These are phyloP conservation scores for Oryzias celebensis DNA, from an alignment of 2,113 vertebrate species.

Conservation along the genomic window DNA sequence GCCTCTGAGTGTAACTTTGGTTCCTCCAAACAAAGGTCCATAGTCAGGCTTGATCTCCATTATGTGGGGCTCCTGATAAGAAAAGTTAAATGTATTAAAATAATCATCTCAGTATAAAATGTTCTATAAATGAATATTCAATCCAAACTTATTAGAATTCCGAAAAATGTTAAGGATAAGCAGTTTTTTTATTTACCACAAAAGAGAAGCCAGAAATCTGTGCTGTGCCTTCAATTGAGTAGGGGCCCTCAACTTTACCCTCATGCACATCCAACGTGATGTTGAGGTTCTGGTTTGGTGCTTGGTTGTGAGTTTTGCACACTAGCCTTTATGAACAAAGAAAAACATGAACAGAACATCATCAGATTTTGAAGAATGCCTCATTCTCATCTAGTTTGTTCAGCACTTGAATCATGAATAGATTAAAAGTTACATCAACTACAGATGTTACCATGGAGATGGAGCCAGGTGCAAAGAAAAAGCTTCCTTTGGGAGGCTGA, in stretches of 20 bases:
- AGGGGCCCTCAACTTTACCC: conserved; percentile 46
- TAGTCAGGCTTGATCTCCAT: conserved; percentile 76
- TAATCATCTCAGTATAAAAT: background rate
- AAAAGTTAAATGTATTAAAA: background rate
- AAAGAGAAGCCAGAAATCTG: conserved; percentile 78
- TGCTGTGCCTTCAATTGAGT: conserved; percentile 77
- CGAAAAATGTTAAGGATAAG: background rate
- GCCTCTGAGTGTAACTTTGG: conserved; percentile 81
- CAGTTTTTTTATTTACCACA: conserved; percentile 75
- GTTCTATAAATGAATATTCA: background rate
- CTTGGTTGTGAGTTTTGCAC: conserved; percentile 73
- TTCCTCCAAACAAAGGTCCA: conserved; percentile 87
- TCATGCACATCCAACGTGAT: conserved; percentile 81
- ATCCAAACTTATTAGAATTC: background rate
- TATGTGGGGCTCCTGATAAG: conserved; percentile 81
- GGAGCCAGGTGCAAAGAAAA: no score
- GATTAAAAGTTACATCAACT: no score
- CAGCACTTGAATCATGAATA: no score
- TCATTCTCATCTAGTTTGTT: no score
- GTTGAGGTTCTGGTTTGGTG: conserved; percentile 45
- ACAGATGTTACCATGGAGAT: no score
- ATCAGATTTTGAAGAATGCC: background rate
- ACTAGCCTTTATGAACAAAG: conserved; percentile 72
- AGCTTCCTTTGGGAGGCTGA: no score
- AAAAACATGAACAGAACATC: background rate